These are phyloP conservation scores for Periophthalmus modestus DNA, from an alignment of 2,113 vertebrate species.

Conservation along the genomic window DNA sequence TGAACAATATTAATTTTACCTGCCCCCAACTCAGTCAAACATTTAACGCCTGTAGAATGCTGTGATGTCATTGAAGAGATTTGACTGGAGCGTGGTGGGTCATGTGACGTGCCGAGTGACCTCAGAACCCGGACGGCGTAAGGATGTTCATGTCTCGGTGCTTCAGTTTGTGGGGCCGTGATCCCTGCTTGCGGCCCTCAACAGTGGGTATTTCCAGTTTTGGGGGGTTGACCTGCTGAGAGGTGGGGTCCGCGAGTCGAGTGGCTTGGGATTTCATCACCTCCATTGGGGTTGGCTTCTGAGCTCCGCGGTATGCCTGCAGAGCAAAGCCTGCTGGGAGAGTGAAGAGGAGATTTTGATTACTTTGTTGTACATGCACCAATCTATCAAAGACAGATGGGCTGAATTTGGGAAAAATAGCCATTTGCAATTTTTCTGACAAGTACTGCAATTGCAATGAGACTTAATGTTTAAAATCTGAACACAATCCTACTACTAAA, in stretches of 20 bases:
- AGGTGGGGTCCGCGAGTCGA: slow-evolving; percentile 72
- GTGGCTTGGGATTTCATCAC: slow-evolving; percentile 86
- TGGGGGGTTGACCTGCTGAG: slow-evolving; percentile 81
- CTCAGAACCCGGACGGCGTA: slow-evolving; percentile 89
- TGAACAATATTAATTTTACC: neutral
- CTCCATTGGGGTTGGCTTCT: slow-evolving; percentile 91
- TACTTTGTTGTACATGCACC: too few species aligned
- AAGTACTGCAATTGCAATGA: too few species aligned
- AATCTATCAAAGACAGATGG: too few species aligned
- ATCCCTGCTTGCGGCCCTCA: slow-evolving; percentile 78
- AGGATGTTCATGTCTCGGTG: slow-evolving; percentile 89
- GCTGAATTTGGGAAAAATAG: too few species aligned
- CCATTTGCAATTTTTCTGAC: too few species aligned
- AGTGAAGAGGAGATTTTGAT: neutral
- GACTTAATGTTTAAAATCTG: too few species aligned
- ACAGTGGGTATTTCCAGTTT: slow-evolving; percentile 86
- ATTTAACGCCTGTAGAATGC: neutral
- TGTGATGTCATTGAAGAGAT: neutral
- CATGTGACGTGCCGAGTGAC: fast-evolving
- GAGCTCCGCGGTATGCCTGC: slow-evolving; percentile 86
- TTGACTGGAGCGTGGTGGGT: neutral
- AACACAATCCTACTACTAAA: too few species aligned
- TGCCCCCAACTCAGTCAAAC: too few species aligned
- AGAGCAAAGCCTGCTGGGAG: slow-evolving; percentile 84
- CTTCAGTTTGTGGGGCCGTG: slow-evolving; percentile 85